phyloP scores from a whole-genome alignment of 1,140 invertebrate genomes.

The Drosophila auraria region DNA sequence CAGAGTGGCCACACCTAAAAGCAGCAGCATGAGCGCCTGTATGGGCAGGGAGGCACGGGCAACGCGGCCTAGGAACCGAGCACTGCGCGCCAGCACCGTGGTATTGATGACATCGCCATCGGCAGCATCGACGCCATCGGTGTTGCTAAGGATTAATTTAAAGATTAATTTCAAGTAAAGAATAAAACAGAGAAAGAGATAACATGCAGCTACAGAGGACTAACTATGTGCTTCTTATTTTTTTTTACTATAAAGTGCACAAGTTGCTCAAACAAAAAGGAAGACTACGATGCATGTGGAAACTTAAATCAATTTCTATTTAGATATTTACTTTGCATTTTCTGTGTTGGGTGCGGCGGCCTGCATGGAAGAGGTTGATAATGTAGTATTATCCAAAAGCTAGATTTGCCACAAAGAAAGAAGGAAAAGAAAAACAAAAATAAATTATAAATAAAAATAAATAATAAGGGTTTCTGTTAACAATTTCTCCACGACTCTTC shows the following conservation, averaged over 20 bases:
- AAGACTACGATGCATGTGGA: slow-evolving; percentile 31
- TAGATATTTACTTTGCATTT: slow-evolving; percentile 87
- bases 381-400: slow-evolving; percentile 87
- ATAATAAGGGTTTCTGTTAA: slow-evolving; percentile 25
- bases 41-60: slow-evolving; percentile 95
- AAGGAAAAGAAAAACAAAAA: slow-evolving; percentile 51
- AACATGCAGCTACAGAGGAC: slow-evolving; percentile 34
- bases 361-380: slow-evolving; percentile 85
- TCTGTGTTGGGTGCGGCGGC: slow-evolving; percentile 85
- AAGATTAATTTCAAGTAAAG: background rate
- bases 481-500: slow-evolving; percentile 22
- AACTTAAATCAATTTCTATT: slow-evolving; percentile 67
- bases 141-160: slow-evolving; percentile 69
- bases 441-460: slow-evolving; percentile 42
- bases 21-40: slow-evolving; percentile 94
- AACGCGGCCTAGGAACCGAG: slow-evolving; percentile 94
- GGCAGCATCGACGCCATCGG: slow-evolving; percentile 85
- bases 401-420: slow-evolving; percentile 85
- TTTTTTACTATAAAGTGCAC: slow-evolving; percentile 31
- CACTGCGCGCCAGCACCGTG: slow-evolving; percentile 90
- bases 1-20: slow-evolving; percentile 94
- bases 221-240: slow-evolving; percentile 14
- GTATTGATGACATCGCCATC: slow-evolving; percentile 87
- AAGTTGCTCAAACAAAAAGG: slow-evolving; percentile 27
- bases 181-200: background rate